These are phyloP conservation scores for Thunnus thynnus DNA, from an alignment of 2,113 vertebrate species.

Conservation along the genomic window DNA sequence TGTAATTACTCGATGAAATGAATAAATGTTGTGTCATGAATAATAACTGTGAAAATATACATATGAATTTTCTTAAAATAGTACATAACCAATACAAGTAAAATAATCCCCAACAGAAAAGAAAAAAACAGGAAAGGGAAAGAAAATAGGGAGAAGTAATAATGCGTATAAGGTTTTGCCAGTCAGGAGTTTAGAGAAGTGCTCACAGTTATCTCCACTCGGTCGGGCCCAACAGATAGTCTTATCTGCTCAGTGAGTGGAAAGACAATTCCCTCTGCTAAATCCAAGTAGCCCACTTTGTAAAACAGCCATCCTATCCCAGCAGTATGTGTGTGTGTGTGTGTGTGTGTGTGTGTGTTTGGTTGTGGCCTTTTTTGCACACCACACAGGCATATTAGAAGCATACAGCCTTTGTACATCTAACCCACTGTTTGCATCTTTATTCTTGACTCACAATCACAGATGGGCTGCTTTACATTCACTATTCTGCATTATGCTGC, in stretches of 20 bases:
- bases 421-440: slow-evolving; percentile 39
- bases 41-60: too few species aligned
- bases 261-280: slow-evolving; percentile 18
- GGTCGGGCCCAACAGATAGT: slow-evolving; percentile 1
- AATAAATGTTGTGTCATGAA: too few species aligned
- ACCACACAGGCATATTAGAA: slow-evolving; percentile 6
- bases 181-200: not conserved
- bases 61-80: too few species aligned
- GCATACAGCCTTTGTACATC: slow-evolving; percentile 32
- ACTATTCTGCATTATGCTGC: slow-evolving; percentile 36
- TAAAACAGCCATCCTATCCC: slow-evolving; percentile 18
- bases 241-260: slow-evolving; percentile 13
- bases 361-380: not conserved
- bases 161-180: not conserved
- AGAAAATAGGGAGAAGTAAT: too few species aligned
- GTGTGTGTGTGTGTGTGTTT: slow-evolving; percentile 9
- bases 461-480: slow-evolving; percentile 52
- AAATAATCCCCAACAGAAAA: too few species aligned
- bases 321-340: slow-evolving; percentile 6
- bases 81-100: too few species aligned
- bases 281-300: slow-evolving; percentile 38
- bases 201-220: slow-evolving; percentile 1
- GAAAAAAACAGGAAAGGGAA: too few species aligned
- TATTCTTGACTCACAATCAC: slow-evolving; percentile 36
- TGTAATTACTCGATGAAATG: too few species aligned